phyloP scores from a whole-genome alignment of 2,888 invertebrate genomes.

The Lampropteryx suffumata region DNA sequence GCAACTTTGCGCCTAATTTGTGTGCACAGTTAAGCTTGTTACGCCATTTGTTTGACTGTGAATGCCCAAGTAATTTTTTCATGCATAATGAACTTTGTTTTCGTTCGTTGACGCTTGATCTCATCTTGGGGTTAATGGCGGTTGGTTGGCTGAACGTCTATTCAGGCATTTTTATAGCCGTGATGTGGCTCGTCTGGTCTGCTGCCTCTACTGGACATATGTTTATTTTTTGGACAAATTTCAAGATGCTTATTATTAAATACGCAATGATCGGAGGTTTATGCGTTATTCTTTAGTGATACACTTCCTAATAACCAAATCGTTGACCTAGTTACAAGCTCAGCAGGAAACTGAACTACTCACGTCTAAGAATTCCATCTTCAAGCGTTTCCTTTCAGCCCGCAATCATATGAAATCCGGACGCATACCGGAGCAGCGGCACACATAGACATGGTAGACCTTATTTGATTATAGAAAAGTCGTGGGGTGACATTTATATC shows the following conservation, averaged over 20 bases:
- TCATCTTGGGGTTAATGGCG: neutral
- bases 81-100: slow-evolving; percentile 35
- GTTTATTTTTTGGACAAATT: no score
- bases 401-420: slow-evolving; percentile 5
- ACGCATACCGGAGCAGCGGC: slow-evolving; percentile 2
- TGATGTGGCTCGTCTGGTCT: neutral
- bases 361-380: slow-evolving; percentile 15
- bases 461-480: no score
- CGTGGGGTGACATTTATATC: no score
- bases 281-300: neutral
- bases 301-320: slow-evolving; percentile 2
- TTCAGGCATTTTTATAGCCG: neutral
- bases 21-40: slow-evolving; percentile 47
- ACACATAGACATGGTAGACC: neutral
- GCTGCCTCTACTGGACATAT: no score
- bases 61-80: slow-evolving; percentile 35
- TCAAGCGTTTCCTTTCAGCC: slow-evolving; percentile 11
- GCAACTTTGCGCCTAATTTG: slow-evolving; percentile 43
- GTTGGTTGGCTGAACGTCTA: slow-evolving; percentile 5
- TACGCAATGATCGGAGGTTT: no score
- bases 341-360: slow-evolving; percentile 4
- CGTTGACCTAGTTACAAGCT: slow-evolving; percentile 4
- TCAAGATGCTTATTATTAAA: no score
- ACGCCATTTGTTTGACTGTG: slow-evolving; percentile 41
- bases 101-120: slow-evolving; percentile 27